Evolutionary conservation across 2,888 invertebrate genomes (phyloP).

Genomic region (Caenorhabditis macrosperma): DNA sequence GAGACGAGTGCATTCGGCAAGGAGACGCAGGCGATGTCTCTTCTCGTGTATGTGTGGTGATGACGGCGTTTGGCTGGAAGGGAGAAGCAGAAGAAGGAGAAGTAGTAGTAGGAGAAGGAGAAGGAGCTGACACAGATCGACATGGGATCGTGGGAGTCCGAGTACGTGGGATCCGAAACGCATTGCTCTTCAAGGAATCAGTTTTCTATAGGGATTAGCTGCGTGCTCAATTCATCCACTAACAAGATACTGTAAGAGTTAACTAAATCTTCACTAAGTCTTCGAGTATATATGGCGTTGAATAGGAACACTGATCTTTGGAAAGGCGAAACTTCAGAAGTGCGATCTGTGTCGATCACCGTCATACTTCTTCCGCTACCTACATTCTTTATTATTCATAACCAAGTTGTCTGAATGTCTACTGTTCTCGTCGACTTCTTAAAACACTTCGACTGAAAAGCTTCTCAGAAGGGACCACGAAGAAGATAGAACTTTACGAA

Average conservation of each 20-base stretch:
- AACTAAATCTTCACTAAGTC: too few relatives aligned
- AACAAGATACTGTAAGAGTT: too few relatives aligned
- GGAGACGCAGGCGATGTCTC: constrained; percentile 39
- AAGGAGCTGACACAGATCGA: constrained; percentile 18
- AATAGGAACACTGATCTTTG: too few relatives aligned
- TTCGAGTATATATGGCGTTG: too few relatives aligned
- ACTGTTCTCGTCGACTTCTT: background rate
- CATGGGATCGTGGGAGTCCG: constrained; percentile 14
- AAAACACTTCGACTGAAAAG: too few relatives aligned
- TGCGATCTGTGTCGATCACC: background rate
- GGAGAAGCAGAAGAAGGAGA: constrained; percentile 3
- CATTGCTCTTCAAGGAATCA: too few relatives aligned
- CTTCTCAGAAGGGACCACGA: background rate
- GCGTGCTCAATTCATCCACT: too few relatives aligned
- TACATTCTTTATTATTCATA: background rate
- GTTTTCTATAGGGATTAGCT: too few relatives aligned
- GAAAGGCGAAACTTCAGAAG: background rate
- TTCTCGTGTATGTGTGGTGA: constrained; percentile 19
- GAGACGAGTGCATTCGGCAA: background rate
- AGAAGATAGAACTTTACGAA: background rate
- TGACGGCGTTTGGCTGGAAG: constrained; percentile 32
- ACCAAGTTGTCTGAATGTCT: background rate
- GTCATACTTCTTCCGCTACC: background rate
- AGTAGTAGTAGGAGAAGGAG: constrained; percentile 21
- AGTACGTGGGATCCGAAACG: background rate